These are phyloP conservation scores for Symphodus melops DNA, from an alignment of 2,113 vertebrate species.

Conservation along the genomic window DNA sequence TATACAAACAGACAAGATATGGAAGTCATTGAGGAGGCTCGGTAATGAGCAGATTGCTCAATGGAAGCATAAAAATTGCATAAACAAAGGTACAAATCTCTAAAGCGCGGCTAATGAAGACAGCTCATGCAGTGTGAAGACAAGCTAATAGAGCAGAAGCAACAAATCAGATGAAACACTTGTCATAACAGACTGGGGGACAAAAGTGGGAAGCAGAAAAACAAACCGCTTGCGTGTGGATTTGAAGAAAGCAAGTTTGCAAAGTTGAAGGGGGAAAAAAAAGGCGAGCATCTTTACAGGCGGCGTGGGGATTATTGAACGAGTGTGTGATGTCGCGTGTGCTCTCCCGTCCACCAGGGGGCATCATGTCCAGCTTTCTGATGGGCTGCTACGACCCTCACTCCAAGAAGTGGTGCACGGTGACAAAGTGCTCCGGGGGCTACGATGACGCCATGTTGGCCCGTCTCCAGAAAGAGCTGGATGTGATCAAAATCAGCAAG, in stretches of 20 bases:
- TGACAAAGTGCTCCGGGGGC: constrained; percentile 96
- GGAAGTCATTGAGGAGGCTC: constrained; percentile 6
- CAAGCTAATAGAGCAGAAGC: constrained; percentile 16
- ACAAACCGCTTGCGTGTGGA: not conserved
- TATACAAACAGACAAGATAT: not conserved
- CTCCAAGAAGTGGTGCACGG: constrained; percentile 95
- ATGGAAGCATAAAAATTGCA: constrained; percentile 13
- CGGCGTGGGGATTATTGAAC: too few relatives aligned
- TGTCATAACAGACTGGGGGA: not conserved
- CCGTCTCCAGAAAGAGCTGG: constrained; percentile 93
- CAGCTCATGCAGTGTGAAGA: constrained; percentile 12
- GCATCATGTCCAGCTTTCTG: constrained; percentile 99
- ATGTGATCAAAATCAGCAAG: constrained; percentile 99
- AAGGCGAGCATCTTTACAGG: not conserved
- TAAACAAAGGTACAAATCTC: constrained; percentile 28
- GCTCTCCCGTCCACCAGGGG: constrained; percentile 81
- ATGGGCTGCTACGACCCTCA: constrained; percentile 97
- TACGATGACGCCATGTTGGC: constrained; percentile 94
- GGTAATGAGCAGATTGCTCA: constrained; percentile 19
- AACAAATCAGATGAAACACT: constrained; percentile 6
- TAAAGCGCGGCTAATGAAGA: constrained; percentile 29
- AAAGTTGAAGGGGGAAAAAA: not conserved
- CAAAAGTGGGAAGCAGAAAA: not conserved
- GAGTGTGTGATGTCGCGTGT: not conserved
- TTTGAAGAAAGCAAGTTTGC: not conserved